phyloP scores from a whole-genome alignment of 2,888 invertebrate species.

The Agapetus fuscipes region DNA sequence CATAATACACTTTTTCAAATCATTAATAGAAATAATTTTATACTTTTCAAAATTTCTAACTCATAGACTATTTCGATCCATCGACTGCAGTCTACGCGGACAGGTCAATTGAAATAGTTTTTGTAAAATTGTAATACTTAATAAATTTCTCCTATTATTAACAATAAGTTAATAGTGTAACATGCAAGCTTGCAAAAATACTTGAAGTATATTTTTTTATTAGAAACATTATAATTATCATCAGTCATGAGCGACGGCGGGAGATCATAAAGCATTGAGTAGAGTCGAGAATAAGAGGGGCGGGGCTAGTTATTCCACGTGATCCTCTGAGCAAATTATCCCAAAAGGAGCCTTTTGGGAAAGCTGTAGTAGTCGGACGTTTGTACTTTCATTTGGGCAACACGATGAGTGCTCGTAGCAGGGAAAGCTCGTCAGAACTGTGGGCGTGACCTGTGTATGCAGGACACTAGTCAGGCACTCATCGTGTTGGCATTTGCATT shows the following conservation, averaged over 20 bases:
- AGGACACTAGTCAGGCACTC: not conserved
- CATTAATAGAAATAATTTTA: slow-evolving; percentile 6
- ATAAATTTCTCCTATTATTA: not conserved
- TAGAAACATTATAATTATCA: slow-evolving; percentile 16
- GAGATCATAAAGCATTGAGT: slow-evolving; percentile 19
- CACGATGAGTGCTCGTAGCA: not conserved
- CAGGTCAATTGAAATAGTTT: no score
- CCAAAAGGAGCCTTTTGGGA: slow-evolving; percentile 13
- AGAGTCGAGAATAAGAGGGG: slow-evolving; percentile 20
- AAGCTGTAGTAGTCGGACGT: slow-evolving; percentile 9
- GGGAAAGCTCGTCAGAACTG: no score
- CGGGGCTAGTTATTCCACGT: no score
- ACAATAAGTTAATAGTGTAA: slow-evolving; percentile 5
- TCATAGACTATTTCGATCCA: no score
- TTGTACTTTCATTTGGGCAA: slow-evolving; percentile 8
- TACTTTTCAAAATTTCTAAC: no score
- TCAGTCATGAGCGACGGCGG: slow-evolving; percentile 13
- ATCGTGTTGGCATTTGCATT: slow-evolving; percentile 9
- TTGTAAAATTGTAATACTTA: no score
- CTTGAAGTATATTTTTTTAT: slow-evolving; percentile 19
- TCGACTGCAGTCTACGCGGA: no score
- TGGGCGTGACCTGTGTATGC: not conserved
- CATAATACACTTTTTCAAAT: slow-evolving; percentile 21
- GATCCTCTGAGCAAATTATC: slow-evolving; percentile 21
- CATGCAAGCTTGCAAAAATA: slow-evolving; percentile 20